Percentiles rank a stretch among this genome's conserved stretches.
Conservation (phyloP, 2,888 invertebrate species). For the Drosophila meridionalis region DNA sequence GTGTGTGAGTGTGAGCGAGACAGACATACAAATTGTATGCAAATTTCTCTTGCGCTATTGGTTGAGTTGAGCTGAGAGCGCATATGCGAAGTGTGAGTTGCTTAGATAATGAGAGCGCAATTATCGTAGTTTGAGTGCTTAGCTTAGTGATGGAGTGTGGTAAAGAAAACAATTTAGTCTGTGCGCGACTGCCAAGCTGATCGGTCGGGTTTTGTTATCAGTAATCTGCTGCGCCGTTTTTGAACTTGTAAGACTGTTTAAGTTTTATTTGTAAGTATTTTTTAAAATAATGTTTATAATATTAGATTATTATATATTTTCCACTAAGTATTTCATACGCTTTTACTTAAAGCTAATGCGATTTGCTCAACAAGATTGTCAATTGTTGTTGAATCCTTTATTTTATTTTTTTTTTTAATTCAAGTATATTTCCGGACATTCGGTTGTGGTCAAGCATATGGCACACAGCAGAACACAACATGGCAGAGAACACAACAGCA, state of each 20-base stretch:
- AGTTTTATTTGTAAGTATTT: too few species aligned
- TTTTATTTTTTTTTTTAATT: not conserved
- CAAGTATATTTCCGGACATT: conserved; percentile 16
- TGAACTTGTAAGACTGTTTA: too few species aligned
- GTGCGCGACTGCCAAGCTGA: not conserved
- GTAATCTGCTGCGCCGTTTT: too few species aligned
- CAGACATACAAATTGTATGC: too few species aligned
- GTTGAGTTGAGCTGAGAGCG: not conserved
- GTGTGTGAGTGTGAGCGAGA: not conserved
- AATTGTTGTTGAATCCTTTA: conserved; percentile 2
- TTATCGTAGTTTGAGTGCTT: not conserved
- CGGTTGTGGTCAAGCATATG: conserved; percentile 65
- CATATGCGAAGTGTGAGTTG: too few species aligned
- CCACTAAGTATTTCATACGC: not conserved
- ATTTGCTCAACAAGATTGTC: conserved; percentile 2
- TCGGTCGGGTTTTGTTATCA: too few species aligned
- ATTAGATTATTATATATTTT: not conserved
- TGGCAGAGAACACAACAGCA: conserved; percentile 12
- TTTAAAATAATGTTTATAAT: too few species aligned
- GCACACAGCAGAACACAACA: conserved; percentile 37
- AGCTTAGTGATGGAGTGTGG: not conserved
- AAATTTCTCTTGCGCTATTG: not conserved
- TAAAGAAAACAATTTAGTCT: not conserved
- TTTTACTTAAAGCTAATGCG: not conserved
- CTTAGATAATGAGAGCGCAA: not conserved